Conservation (phyloP, 2,797 vertebrate genomes). For the Microchirus variegatus region DNA sequence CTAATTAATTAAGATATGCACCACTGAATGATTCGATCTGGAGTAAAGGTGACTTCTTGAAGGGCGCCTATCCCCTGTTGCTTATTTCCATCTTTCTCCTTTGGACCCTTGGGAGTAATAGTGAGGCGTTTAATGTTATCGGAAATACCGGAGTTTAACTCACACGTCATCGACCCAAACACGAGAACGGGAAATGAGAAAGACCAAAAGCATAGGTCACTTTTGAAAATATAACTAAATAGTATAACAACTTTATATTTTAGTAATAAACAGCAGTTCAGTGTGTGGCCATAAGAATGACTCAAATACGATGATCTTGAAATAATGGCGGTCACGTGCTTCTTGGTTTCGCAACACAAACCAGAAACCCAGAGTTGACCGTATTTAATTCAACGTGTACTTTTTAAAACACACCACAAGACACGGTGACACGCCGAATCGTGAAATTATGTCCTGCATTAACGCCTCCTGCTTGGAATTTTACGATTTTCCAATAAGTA, state of each 20-base stretch:
- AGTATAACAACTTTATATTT: background rate
- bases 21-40: too few relatives aligned
- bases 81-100: background rate
- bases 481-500: background rate
- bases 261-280: background rate
- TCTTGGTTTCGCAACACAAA: background rate
- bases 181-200: too few relatives aligned
- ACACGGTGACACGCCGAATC: background rate
- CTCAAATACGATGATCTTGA: background rate
- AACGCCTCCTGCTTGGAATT: background rate
- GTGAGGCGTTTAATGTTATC: slow-evolving; percentile 20
- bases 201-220: too few relatives aligned
- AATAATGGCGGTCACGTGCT: background rate
- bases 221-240: background rate
- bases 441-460: background rate
- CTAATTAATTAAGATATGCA: background rate
- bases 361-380: too few relatives aligned
- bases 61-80: background rate
- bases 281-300: background rate
- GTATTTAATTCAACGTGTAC: background rate
- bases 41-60: slow-evolving; percentile 13
- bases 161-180: too few relatives aligned
- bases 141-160: slow-evolving; percentile 15
- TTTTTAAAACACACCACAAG: background rate
- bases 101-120: background rate